Evolutionary conservation across 2,888 invertebrate species (phyloP).

Genomic region (Nephrotoma guestfalica): DNA sequence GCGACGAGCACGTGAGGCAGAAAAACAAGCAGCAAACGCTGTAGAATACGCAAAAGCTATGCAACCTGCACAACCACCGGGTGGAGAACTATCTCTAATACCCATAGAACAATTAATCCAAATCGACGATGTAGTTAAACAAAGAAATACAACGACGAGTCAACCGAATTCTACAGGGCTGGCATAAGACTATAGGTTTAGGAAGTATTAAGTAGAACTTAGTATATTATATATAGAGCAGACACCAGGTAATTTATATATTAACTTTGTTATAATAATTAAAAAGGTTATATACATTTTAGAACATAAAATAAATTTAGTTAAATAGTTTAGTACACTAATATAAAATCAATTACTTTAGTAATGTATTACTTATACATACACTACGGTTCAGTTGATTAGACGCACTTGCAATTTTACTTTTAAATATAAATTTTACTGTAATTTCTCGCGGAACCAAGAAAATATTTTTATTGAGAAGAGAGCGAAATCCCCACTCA

Average conservation of each 20-base stretch:
- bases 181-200: neutral
- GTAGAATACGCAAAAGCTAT: conserved; percentile 39
- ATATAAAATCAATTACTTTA: neutral
- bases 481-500: no score
- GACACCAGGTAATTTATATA: neutral
- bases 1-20: conserved; percentile 63
- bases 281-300: neutral
- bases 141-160: conserved; percentile 17
- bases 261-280: neutral
- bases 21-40: conserved; percentile 46
- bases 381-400: no score
- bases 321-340: neutral
- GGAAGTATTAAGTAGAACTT: neutral
- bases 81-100: conserved; percentile 70
- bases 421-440: no score
- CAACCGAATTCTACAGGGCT: neutral
- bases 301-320: neutral
- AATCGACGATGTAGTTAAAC: conserved; percentile 44
- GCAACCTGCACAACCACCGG: conserved; percentile 40
- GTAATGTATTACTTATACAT: neutral
- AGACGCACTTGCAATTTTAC: no score
- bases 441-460: no score
- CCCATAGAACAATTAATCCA: conserved; percentile 72
- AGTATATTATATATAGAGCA: neutral
- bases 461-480: no score